Base-by-base conservation (phyloP, 2,113 vertebrate genomes). In the Chlamydotis undulata region DNA sequence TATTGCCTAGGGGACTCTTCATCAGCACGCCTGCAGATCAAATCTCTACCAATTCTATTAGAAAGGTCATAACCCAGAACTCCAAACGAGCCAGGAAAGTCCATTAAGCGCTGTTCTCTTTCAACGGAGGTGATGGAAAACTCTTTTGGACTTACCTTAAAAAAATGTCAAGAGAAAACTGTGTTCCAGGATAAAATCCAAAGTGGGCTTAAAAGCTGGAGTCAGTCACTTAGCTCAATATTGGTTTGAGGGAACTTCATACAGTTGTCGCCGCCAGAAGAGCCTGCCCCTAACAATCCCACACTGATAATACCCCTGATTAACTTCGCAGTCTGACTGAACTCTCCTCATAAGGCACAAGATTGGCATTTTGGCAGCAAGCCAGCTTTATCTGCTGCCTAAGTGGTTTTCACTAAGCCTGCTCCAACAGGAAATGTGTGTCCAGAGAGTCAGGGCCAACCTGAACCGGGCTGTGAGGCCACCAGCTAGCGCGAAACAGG, bases 371-470 rank as follows among this genome's bases (percentile, higher is more conserved):
- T 74, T 83, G 92, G 90, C 88, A 96, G 83, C 84, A 87, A 86
- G 49, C 23, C 80, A 69, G 79, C 49, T 78, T 91, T 91, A 91
- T 86, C 94, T 97, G 95, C 94, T 93, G 64, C 52, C 83, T 91
- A 85, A 91, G 74, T 83, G 52, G 39, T 93, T 97, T 93, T 79
- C 84, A 75, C 24, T 37, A 94, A 71, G 75, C 86, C 78, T 92
- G 69, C 29, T 73, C 8, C 0, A 81, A 80, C 14, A 94, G 74
- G 35, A 89, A 87, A 76, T 9, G 85, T 39, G 57, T 61, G 71
- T 60, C 77, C 83, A 77, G 83, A 92, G 84, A 93, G 59, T 12
- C 80, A 82, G 76, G 69, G 85, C 86, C 76, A 78, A 69, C 37
- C 39, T 50, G 65, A 91, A 71, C 52, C 2, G 12, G 74, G 57